phyloP scores from a whole-genome alignment of 2,113 vertebrate genomes.

The Neoarius graeffei region DNA sequence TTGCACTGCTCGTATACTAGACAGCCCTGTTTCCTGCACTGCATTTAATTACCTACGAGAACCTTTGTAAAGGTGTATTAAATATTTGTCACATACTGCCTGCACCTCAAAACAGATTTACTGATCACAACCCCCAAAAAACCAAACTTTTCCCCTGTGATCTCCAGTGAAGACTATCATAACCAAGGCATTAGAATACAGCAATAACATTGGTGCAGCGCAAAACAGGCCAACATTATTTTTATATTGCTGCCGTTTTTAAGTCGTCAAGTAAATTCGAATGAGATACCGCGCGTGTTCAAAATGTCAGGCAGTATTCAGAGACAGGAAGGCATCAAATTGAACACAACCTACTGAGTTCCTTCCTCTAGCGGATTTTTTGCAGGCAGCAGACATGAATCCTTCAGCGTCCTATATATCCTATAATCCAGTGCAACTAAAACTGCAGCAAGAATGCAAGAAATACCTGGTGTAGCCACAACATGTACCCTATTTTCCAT shows the following conservation, averaged over 20 bases:
- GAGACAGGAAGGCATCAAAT: neutral
- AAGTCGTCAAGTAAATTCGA: neutral
- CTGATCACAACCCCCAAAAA: neutral
- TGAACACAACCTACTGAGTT: neutral
- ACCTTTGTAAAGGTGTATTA: neutral
- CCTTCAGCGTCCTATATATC: neutral
- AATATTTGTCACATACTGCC: neutral
- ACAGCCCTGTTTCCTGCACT: conserved; percentile 22
- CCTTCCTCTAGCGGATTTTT: neutral
- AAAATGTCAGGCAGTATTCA: neutral
- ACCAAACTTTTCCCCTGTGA: neutral
- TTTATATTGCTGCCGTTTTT: neutral
- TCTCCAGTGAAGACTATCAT: neutral
- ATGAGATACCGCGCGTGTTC: neutral
- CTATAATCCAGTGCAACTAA: neutral
- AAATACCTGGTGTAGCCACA: neutral
- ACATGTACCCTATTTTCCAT: neutral
- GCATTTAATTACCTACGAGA: neutral
- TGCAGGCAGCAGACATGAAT: neutral
- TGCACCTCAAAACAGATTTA: neutral
- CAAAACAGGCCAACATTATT: neutral
- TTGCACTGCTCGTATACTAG: neutral
- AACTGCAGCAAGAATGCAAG: neutral
- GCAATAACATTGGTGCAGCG: neutral
- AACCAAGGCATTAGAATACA: neutral